Evolutionary conservation across 2,797 vertebrate genomes (phyloP).

Genomic region (Streptopelia turtur): DNA sequence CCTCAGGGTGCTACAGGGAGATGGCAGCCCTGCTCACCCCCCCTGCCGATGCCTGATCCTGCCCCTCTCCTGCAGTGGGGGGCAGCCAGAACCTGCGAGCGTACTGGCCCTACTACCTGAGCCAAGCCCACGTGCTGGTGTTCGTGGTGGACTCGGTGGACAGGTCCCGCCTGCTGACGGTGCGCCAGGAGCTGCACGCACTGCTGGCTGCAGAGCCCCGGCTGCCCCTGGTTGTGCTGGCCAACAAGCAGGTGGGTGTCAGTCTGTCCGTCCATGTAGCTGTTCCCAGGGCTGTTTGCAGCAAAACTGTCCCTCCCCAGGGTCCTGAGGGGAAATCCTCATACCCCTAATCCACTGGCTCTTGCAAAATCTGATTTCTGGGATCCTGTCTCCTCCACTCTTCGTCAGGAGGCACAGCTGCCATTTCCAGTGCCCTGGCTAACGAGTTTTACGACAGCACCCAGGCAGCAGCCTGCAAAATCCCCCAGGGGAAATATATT

Average conservation of each 20-base stretch:
- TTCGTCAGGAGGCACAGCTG: accelerated
- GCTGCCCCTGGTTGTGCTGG: conserved; percentile 85
- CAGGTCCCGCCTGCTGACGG: conserved; percentile 80
- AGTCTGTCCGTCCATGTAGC: conserved; percentile 18
- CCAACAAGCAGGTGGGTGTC: conserved; percentile 77
- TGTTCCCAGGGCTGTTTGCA: conserved; percentile 65
- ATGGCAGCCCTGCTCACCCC: accelerated
- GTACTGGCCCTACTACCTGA: conserved; percentile 91
- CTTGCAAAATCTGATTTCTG: not conserved
- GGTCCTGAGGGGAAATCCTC: not conserved
- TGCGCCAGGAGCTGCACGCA: conserved; percentile 86
- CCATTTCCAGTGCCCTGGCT: accelerated
- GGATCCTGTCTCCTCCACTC: not conserved
- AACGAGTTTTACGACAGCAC: not conserved
- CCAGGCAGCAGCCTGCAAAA: not conserved
- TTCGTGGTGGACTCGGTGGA: conserved; percentile 92
- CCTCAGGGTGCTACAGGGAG: not conserved
- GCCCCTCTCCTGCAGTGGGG: conserved; percentile 77
- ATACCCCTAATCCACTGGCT: not conserved
- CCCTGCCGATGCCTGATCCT: not conserved
- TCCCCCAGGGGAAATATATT: not conserved
- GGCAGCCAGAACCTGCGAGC: conserved; percentile 88
- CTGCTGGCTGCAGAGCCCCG: conserved; percentile 81
- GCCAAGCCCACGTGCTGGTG: conserved; percentile 86
- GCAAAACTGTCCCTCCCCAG: not conserved